Evolutionary conservation across 1,140 invertebrate genomes (phyloP).

Genomic region (Drosophila lini): DNA sequence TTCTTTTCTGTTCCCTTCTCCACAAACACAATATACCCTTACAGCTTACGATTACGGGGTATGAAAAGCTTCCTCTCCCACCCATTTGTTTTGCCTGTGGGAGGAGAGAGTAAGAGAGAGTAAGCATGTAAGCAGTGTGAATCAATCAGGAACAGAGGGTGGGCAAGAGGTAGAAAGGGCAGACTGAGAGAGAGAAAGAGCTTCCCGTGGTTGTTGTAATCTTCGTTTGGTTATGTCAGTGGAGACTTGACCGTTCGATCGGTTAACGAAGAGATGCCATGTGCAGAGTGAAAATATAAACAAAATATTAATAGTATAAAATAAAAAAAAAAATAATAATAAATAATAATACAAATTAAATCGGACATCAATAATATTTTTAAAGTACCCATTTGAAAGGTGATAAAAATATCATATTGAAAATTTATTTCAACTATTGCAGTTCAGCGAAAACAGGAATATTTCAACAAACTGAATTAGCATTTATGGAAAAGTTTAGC

Average conservation of each 20-base stretch:
- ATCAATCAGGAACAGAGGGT: not conserved
- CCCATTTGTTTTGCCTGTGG: conserved; percentile 11
- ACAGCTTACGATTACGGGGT: not conserved
- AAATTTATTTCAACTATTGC: not conserved
- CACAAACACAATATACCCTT: not conserved
- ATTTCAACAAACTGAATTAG: not conserved
- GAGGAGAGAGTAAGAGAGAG: conserved; percentile 12
- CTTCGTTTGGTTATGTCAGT: conserved; percentile 23
- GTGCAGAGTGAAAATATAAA: not conserved
- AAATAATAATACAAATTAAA: not conserved
- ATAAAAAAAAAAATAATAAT: not conserved
- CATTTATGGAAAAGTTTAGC: not conserved
- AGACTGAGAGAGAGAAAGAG: conserved; percentile 30
- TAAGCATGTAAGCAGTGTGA: not conserved
- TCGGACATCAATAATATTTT: not conserved
- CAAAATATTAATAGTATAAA: not conserved
- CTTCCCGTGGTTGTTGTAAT: conserved; percentile 34
- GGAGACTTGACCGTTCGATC: conserved; percentile 22
- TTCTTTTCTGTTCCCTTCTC: not conserved
- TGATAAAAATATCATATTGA: not conserved
- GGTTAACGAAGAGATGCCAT: conserved; percentile 11
- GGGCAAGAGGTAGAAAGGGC: not conserved
- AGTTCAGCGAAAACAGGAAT: not conserved
- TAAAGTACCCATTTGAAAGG: not conserved
- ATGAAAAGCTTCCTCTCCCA: conserved; percentile 32